Evolutionary conservation across 2,113 vertebrate species (phyloP).

Genomic region (Sinosuthora webbiana): DNA sequence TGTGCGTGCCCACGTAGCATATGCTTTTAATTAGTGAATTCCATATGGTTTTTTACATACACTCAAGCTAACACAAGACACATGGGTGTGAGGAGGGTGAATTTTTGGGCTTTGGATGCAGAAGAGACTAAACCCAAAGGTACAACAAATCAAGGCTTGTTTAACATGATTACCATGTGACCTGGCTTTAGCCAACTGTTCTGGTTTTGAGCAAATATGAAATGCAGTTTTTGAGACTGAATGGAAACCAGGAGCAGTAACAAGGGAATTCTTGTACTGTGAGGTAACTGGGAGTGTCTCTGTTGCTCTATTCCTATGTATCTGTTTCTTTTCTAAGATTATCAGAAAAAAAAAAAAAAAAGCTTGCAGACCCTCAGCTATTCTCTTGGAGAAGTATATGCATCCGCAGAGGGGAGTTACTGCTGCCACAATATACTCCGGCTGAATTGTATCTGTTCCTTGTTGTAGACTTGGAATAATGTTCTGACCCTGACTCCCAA

Average conservation of each 20-base stretch:
- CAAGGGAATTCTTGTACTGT: background rate
- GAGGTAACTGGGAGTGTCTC: background rate
- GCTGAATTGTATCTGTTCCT: background rate
- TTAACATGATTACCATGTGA: background rate
- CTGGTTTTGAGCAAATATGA: background rate
- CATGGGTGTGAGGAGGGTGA: background rate
- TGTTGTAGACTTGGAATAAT: background rate
- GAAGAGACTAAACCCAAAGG: conserved; percentile 10
- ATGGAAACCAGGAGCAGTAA: background rate
- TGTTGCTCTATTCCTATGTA: background rate
- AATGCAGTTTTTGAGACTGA: background rate
- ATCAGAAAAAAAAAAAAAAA: background rate
- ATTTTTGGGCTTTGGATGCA: background rate
- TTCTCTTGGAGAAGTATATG: background rate
- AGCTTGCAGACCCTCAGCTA: background rate
- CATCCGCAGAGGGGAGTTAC: background rate
- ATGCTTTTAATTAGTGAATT: conserved; percentile 2
- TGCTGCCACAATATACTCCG: background rate
- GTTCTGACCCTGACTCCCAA: background rate
- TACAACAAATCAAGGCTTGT: conserved; percentile 29
- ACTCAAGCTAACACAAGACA: background rate
- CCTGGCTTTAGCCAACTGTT: background rate
- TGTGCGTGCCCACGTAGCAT: background rate
- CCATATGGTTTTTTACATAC: background rate
- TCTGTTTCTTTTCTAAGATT: background rate